Percentiles rank a stretch among this genome's conserved stretches.
Evolutionary conservation across 2,888 invertebrate species (phyloP).

Genomic region (Syrphus vitripennis): DNA sequence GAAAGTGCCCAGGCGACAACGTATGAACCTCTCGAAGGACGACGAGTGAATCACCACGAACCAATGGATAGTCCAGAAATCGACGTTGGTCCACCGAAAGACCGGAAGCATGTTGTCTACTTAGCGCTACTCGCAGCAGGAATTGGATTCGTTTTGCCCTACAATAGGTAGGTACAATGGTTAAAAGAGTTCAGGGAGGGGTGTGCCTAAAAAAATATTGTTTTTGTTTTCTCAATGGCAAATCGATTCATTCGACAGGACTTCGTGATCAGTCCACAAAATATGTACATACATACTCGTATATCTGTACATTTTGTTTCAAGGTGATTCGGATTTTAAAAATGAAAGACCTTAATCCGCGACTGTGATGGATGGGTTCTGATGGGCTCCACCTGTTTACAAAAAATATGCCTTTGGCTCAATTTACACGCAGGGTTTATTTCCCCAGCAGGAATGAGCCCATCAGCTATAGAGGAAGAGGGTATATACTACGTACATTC

Average conservation of each 20-base stretch:
- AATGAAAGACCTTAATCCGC: background rate
- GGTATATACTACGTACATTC: background rate
- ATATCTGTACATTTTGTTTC: too few relatives aligned
- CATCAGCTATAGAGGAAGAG: background rate
- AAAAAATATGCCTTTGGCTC: conserved; percentile 1
- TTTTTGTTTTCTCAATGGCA: background rate
- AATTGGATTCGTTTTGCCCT: conserved; percentile 94
- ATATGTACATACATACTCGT: background rate
- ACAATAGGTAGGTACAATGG: conserved; percentile 88
- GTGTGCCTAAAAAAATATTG: conserved; percentile 5
- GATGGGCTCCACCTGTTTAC: conserved; percentile 22
- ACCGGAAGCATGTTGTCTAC: conserved; percentile 80
- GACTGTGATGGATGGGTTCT: background rate
- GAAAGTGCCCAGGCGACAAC: conserved; percentile 79
- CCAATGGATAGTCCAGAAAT: conserved; percentile 80
- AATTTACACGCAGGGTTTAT: background rate
- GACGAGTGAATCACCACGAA: conserved; percentile 74
- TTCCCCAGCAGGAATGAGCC: background rate
- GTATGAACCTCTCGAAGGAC: conserved; percentile 80
- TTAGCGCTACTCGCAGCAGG: conserved; percentile 89
- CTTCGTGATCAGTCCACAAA: conserved; percentile 4
- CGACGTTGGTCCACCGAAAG: conserved; percentile 80
- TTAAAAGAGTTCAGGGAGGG: background rate
- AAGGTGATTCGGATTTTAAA: background rate
- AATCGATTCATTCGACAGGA: conserved; percentile 53